A percentile compares a stretch with the other conserved stretches of the same genome.
These are phyloP conservation scores for Elysia crispata DNA, from an alignment of 2,888 invertebrate genomes.

Conservation along the genomic window DNA sequence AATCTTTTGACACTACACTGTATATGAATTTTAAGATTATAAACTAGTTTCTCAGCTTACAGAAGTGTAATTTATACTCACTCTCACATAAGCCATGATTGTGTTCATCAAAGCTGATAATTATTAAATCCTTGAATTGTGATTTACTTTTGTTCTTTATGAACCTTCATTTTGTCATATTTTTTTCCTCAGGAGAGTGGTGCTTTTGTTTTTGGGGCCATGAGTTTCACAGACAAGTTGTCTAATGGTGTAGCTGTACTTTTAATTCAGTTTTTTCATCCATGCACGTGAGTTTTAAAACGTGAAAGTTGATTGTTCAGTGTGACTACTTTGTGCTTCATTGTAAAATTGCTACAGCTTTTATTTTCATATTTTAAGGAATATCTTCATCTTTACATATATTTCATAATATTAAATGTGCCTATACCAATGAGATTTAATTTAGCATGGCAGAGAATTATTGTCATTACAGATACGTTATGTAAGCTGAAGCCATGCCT, in stretches of 20 bases:
- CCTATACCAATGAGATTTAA: not conserved
- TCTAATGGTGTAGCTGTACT: slow-evolving; percentile 93
- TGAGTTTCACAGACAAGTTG: slow-evolving; percentile 95
- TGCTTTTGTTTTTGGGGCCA: slow-evolving; percentile 93
- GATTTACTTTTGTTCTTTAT: not conserved
- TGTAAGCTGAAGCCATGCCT: too few relatives aligned
- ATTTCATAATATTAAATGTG: not conserved
- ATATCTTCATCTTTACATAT: not conserved
- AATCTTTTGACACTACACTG: too few relatives aligned
- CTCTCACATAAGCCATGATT: too few relatives aligned
- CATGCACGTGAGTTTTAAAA: slow-evolving; percentile 73
- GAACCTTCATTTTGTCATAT: not conserved
- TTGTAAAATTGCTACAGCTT: not conserved
- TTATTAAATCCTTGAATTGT: not conserved
- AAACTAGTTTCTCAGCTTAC: too few relatives aligned
- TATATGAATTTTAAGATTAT: too few relatives aligned
- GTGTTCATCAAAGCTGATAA: not conserved
- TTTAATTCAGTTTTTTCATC: slow-evolving; percentile 88
- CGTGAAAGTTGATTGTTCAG: not conserved
- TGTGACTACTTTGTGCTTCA: not conserved
- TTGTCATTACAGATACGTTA: too few relatives aligned
- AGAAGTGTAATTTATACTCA: too few relatives aligned
- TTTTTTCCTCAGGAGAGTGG: slow-evolving; percentile 83
- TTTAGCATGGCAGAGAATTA: not conserved
- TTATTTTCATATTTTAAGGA: not conserved